A percentile compares a stretch with the other conserved stretches of the same genome.
phyloP scores from a whole-genome alignment of 2,797 vertebrate genomes.

The Peromyscus aztecus region DNA sequence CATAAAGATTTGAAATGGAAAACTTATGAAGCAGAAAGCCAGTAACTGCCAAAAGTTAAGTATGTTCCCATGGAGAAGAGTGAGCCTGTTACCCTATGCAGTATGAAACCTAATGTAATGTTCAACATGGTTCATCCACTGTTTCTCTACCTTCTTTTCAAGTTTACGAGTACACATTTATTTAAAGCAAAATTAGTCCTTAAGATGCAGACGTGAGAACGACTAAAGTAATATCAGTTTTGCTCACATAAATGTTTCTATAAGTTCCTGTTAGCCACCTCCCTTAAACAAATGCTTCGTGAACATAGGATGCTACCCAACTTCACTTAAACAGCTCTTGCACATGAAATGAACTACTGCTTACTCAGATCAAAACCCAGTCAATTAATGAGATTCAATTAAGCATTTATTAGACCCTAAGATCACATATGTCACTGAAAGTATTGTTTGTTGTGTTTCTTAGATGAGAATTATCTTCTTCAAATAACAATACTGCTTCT shows the following conservation, averaged over 20 bases:
- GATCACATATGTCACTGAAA: not conserved
- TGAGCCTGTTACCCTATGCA: not conserved
- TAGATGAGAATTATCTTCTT: constrained; percentile 33
- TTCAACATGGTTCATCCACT: not conserved
- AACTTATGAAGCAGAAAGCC: constrained; percentile 37
- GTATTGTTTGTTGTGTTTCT: not conserved
- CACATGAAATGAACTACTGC: not conserved
- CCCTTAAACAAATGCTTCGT: not conserved
- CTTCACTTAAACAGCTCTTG: not conserved
- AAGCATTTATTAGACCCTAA: not conserved
- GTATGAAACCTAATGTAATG: not conserved
- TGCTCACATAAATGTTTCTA: not conserved
- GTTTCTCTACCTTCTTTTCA: not conserved
- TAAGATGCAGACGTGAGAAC: not conserved
- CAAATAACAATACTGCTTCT: not conserved
- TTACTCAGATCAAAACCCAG: not conserved
- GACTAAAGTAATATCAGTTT: not conserved
- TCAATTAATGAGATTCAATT: constrained; percentile 8
- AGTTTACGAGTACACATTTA: not conserved
- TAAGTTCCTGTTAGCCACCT: not conserved
- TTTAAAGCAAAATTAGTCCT: not conserved
- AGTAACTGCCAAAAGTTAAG: constrained; percentile 36
- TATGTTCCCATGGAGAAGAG: constrained; percentile 20
- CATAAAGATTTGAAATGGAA: constrained; percentile 1
- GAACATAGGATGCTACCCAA: not conserved